Base-by-base conservation (phyloP, 2,888 invertebrate species). In the Cremastinae sp. region DNA sequence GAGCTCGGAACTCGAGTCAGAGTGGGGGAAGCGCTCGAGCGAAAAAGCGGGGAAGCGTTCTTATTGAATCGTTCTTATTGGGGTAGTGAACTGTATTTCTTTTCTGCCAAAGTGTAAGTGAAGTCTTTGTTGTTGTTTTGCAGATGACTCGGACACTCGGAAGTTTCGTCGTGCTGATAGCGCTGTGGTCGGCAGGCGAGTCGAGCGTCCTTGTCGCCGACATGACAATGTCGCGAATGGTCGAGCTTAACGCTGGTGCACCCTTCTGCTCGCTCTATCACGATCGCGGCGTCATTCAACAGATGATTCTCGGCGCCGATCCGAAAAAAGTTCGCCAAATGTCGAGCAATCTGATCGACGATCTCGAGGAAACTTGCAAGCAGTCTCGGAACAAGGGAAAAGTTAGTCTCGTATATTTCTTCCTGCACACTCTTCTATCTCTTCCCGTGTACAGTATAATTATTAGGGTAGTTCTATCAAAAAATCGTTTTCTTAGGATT, bases 171-270 rank as follows among this genome's bases (percentile, higher is more conserved):
- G 10, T 83, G 0, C 56, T 84, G 49, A 28, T 77, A 14, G 36
- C 80, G 2, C 43, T 83, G 0, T 81, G 79, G 79, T 49, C 36
- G 5, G 41, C 47, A 5, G 14, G 4, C 1, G 69, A 56, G 10
- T 84, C 84, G 28, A 90, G 92, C 8, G 93, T 93, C 3, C 89
- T 93, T 47, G 93, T 93, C 68, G 92, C 93, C 0, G 93, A 94
- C 81, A 90, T 91, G 80, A 91, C 91, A 41, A 93, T 93, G 93
- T 91, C 93, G 2, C 92, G 91, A 74, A 93, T 93, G 93, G 92
- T 94, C 53, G 93, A 93, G 83, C 85, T 93, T 1, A 92, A 92
- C 3, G 92, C 93, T 0, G 90, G 90, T 0, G 91, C 91, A 79
- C 93, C 93, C 3, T 93, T 92, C 82, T 94, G 94, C 82, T 91